phyloP scores from a whole-genome alignment of 2,113 vertebrate species.

The Axis porcinus region DNA sequence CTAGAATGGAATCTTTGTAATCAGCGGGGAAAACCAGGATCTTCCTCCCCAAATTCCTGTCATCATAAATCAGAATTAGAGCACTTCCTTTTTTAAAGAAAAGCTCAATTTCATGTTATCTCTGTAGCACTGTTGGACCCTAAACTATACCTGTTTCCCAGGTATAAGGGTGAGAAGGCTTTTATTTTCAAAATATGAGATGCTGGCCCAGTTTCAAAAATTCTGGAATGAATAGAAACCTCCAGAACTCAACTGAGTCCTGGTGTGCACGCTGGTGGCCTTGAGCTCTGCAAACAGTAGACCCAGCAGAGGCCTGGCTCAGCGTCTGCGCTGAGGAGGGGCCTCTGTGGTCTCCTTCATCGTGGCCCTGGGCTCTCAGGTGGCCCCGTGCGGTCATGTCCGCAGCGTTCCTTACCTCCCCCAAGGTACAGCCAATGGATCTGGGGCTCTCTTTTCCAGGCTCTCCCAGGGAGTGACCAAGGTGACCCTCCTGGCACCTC shows the following conservation, averaged over 20 bases:
- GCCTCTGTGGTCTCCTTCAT: background rate
- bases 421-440: background rate
- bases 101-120: background rate
- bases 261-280: background rate
- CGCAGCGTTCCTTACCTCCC: background rate
- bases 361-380: background rate
- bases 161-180: background rate
- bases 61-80: background rate
- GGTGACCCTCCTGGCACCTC: background rate
- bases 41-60: background rate
- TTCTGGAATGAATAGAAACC: background rate
- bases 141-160: background rate
- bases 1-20: background rate
- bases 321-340: rapidly evolving
- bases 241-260: background rate
- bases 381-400: background rate
- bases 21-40: background rate
- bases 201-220: background rate
- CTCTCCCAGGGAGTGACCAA: background rate
- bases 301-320: background rate
- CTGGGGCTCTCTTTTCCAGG: background rate
- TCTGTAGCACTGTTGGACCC: background rate
- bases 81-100: background rate
- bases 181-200: background rate
- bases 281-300: background rate